phyloP scores from a whole-genome alignment of 2,113 vertebrate genomes.

The Loxodonta africana region DNA sequence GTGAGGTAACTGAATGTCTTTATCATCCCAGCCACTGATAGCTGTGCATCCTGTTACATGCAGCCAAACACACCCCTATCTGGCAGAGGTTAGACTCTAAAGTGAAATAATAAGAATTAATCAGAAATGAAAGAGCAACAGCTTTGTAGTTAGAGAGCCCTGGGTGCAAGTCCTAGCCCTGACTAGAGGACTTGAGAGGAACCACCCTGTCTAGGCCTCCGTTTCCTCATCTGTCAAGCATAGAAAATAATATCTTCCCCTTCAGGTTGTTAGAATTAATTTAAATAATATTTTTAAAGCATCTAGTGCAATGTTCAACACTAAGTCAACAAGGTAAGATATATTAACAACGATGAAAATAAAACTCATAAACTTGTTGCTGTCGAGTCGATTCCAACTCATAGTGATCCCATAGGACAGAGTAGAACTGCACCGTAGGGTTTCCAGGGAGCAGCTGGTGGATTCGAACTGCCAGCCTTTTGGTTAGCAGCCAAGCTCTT shows the following conservation, averaged over 20 bases:
- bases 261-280: not conserved
- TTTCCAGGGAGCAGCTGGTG: too few species aligned
- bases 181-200: not conserved
- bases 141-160: not conserved
- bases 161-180: not conserved
- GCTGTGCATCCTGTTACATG: not conserved
- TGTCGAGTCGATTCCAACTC: too few species aligned
- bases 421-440: too few species aligned
- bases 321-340: not conserved
- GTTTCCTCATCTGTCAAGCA: not conserved
- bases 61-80: not conserved
- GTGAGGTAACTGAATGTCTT: not conserved
- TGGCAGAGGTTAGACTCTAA: not conserved
- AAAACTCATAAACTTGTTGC: too few species aligned
- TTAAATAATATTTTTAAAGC: not conserved
- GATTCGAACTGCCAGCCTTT: too few species aligned
- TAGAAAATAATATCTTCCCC: not conserved
- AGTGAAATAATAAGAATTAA: not conserved
- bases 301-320: not conserved
- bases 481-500: too few species aligned
- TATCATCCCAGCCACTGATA: not conserved
- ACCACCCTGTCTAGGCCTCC: not conserved
- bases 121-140: not conserved
- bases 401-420: too few species aligned
- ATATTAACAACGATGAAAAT: not conserved